Conservation (phyloP, 2,888 invertebrate genomes). For the Rhyacophila evoluta region DNA sequence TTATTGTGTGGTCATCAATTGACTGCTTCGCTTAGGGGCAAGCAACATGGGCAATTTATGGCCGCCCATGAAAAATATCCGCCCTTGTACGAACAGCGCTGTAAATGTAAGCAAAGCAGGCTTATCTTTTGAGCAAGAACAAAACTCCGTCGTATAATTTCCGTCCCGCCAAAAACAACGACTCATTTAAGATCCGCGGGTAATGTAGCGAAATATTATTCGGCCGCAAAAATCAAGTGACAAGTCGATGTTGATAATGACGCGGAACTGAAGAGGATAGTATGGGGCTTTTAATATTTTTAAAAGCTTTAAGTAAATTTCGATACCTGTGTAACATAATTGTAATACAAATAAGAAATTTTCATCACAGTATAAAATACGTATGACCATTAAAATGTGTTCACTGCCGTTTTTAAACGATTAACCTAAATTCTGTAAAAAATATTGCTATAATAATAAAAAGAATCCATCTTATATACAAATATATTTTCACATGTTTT, state of each 20-base stretch:
- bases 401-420: too few relatives aligned
- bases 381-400: too few relatives aligned
- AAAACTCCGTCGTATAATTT: constrained; percentile 8
- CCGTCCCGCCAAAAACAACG: constrained; percentile 17
- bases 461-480: too few relatives aligned
- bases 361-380: too few relatives aligned
- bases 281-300: too few relatives aligned
- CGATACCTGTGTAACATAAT: too few relatives aligned
- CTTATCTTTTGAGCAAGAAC: constrained; percentile 18
- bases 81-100: background rate
- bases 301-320: too few relatives aligned
- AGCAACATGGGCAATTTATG: constrained; percentile 3
- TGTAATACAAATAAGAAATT: too few relatives aligned
- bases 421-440: too few relatives aligned
- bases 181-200: constrained; percentile 19
- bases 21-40: background rate
- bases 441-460: too few relatives aligned
- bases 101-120: constrained; percentile 14
- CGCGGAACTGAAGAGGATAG: background rate
- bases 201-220: constrained; percentile 22
- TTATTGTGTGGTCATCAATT: constrained; percentile 1
- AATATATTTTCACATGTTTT: too few relatives aligned
- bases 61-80: constrained; percentile 22
- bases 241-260: background rate
- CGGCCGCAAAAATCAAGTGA: constrained; percentile 9